Evolutionary conservation across 2,888 invertebrate genomes (phyloP).

Genomic region (Drosophila subsilvestris): DNA sequence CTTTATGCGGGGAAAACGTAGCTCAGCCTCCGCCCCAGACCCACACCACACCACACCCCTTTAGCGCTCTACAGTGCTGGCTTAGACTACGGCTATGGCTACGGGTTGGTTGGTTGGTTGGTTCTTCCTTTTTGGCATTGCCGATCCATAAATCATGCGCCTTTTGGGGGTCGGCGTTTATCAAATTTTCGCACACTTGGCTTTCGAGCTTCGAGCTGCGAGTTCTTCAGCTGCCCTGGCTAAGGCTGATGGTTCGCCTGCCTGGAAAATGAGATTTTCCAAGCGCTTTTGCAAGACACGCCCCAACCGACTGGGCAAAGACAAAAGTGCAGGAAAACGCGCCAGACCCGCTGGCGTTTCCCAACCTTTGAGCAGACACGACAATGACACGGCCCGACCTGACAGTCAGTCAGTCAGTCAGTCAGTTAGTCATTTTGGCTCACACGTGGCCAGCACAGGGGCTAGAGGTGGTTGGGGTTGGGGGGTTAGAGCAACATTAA

Average conservation of each 20-base stretch:
- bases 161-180: slow-evolving; percentile 62
- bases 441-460: slow-evolving; percentile 64
- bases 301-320: slow-evolving; percentile 46
- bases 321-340: slow-evolving; percentile 63
- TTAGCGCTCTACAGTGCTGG: slow-evolving; percentile 10
- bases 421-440: slow-evolving; percentile 39
- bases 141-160: slow-evolving; percentile 69
- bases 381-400: slow-evolving; percentile 67
- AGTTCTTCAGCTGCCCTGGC: slow-evolving; percentile 1
- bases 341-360: slow-evolving; percentile 57
- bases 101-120: slow-evolving; percentile 18
- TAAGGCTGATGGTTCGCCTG: slow-evolving; percentile 21
- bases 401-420: slow-evolving; percentile 40
- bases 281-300: slow-evolving; percentile 58
- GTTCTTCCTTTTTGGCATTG: slow-evolving; percentile 37
- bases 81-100: slow-evolving; percentile 17
- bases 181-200: slow-evolving; percentile 79
- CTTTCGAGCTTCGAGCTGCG: slow-evolving; percentile 30
- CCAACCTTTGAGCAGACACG: slow-evolving; percentile 65
- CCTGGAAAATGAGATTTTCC: slow-evolving; percentile 70
- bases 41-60: neutral
- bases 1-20: slow-evolving; percentile 42
- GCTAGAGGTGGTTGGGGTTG: slow-evolving; percentile 6
- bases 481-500: slow-evolving; percentile 58
- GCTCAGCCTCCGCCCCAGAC: slow-evolving; percentile 25